Percentiles rank a stretch among this genome's conserved stretches.
These are phyloP conservation scores for Danio tinwini DNA, from an alignment of 2,797 vertebrate species.

Conservation along the genomic window DNA sequence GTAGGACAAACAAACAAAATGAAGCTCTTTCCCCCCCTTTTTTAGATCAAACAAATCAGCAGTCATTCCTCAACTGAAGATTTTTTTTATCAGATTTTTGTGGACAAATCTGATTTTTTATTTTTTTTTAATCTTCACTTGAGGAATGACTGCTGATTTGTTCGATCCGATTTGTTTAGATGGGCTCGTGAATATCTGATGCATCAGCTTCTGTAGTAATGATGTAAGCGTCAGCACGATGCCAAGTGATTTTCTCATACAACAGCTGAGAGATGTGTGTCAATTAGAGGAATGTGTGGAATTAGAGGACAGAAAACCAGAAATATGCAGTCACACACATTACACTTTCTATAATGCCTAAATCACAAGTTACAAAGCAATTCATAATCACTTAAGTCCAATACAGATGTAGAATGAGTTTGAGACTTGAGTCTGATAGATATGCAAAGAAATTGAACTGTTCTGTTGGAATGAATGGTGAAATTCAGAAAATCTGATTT, in stretches of 20 bases:
- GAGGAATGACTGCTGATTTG: background rate
- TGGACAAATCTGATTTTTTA: background rate
- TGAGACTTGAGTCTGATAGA: background rate
- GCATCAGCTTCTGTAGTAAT: background rate
- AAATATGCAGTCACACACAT: background rate
- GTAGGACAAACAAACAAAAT: slow-evolving; percentile 32
- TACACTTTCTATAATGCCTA: background rate
- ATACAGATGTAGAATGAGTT: background rate
- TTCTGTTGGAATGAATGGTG: too few species aligned
- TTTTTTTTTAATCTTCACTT: background rate
- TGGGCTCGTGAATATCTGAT: background rate
- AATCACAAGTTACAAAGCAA: background rate
- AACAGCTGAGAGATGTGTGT: background rate
- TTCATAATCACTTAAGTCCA: background rate
- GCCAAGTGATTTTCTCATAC: background rate
- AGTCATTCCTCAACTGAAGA: too few species aligned
- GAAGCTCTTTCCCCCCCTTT: background rate
- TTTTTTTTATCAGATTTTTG: too few species aligned
- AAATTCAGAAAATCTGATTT: too few species aligned
- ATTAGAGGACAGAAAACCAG: background rate
- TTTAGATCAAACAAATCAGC: too few species aligned
- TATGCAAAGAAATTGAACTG: background rate
- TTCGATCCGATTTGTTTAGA: background rate
- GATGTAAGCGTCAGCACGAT: background rate
- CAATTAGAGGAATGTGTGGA: background rate